Evolutionary conservation across 2,888 invertebrate species (phyloP).

Genomic region (Tridacna gigas): DNA sequence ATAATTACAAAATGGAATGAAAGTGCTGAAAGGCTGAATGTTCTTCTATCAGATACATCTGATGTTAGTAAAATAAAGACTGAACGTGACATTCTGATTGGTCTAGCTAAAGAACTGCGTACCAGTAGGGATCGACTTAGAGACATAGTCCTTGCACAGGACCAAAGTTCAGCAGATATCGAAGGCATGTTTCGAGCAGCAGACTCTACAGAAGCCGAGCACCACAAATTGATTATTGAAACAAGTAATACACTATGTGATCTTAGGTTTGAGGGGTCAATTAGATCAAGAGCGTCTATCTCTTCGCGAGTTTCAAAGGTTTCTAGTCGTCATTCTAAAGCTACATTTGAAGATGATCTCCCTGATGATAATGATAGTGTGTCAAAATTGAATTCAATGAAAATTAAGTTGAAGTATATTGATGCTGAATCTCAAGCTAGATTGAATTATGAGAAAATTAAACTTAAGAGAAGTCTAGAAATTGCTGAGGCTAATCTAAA

Average conservation of each 20-base stretch:
- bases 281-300: background rate
- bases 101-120: background rate
- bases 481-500: background rate
- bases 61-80: background rate
- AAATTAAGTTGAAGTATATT: conserved; percentile 5
- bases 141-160: background rate
- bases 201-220: background rate
- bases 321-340: background rate
- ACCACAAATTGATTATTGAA: background rate
- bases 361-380: background rate
- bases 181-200: background rate
- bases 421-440: background rate
- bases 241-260: background rate
- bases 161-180: background rate
- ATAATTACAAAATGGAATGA: background rate
- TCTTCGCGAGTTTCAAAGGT: background rate
- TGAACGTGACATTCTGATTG: background rate
- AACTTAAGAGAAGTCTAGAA: background rate
- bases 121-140: background rate
- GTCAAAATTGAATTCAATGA: background rate
- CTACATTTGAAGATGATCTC: background rate
- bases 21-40: conserved; percentile 4
- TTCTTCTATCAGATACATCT: background rate
- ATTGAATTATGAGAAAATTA: background rate
- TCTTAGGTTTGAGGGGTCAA: background rate